Conservation (phyloP, 2,797 vertebrate genomes). For the Poeciliopsis paucimaculata region DNA sequence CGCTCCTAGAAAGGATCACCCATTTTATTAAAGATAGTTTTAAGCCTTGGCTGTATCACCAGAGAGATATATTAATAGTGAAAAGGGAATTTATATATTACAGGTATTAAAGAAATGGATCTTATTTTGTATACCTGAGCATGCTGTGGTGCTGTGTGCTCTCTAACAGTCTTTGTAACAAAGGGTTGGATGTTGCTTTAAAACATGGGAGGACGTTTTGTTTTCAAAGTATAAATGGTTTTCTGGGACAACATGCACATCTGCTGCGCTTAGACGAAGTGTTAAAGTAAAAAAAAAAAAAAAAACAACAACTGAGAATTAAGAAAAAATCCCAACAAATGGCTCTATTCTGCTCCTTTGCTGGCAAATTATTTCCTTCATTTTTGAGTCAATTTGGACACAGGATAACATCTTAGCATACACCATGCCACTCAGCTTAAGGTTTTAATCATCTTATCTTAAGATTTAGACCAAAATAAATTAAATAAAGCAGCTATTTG, state of each 20-base stretch:
- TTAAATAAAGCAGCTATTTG: background rate
- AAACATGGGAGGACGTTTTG: constrained; percentile 52
- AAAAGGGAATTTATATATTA: constrained; percentile 49
- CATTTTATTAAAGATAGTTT: constrained; percentile 61
- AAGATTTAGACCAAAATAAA: background rate
- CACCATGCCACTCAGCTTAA: background rate
- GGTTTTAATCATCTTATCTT: background rate
- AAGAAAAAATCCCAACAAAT: constrained; percentile 9
- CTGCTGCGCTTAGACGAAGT: constrained; percentile 28
- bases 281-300: background rate
- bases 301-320: background rate
- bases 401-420: background rate
- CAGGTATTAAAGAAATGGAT: constrained; percentile 64
- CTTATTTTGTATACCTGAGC: constrained; percentile 76
- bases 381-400: background rate
- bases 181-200: constrained; percentile 59
- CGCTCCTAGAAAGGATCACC: constrained; percentile 46
- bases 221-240: constrained; percentile 67
- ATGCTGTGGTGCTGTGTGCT: constrained; percentile 71
- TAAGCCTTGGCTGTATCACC: constrained; percentile 73
- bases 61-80: constrained; percentile 67
- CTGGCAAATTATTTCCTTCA: background rate
- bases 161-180: constrained; percentile 59
- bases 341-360: constrained; percentile 6
- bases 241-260: constrained; percentile 67